Conservation (phyloP, 2,113 vertebrate species). For the Phalacrocorax carbo region DNA sequence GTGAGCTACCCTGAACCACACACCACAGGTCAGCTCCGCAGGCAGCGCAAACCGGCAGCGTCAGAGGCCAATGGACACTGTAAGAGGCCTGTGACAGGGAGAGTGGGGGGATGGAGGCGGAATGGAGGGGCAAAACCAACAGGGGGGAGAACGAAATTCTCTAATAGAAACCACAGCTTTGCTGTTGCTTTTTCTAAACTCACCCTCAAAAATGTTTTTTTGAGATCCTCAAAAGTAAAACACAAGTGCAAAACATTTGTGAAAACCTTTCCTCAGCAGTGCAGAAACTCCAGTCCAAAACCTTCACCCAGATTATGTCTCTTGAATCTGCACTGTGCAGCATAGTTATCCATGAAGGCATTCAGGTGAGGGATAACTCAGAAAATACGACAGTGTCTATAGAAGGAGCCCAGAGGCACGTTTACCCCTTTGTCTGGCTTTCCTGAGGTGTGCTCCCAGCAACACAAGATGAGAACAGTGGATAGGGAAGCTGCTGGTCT, state of each 20-base stretch:
- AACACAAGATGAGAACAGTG: not conserved
- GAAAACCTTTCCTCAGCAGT: not conserved
- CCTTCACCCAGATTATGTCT: not conserved
- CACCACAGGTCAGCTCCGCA: not conserved
- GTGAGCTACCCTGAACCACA: not conserved
- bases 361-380: not conserved
- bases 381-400: not conserved
- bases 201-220: not conserved
- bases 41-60: accelerated
- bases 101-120: not conserved
- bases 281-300: not conserved
- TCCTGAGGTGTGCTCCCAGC: not conserved
- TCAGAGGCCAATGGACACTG: not conserved
- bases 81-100: not conserved
- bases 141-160: not conserved
- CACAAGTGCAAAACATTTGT: not conserved
- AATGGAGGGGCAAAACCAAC: not conserved
- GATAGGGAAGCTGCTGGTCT: not conserved
- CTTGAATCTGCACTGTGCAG: not conserved
- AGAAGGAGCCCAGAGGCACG: not conserved
- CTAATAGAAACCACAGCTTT: not conserved
- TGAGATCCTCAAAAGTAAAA: not conserved
- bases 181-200: not conserved
- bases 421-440: not conserved
- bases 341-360: not conserved